Percentiles rank a stretch among this genome's conserved stretches.
Conservation (phyloP, 1,140 invertebrate species). For the Zaprionus ghesquierei region DNA sequence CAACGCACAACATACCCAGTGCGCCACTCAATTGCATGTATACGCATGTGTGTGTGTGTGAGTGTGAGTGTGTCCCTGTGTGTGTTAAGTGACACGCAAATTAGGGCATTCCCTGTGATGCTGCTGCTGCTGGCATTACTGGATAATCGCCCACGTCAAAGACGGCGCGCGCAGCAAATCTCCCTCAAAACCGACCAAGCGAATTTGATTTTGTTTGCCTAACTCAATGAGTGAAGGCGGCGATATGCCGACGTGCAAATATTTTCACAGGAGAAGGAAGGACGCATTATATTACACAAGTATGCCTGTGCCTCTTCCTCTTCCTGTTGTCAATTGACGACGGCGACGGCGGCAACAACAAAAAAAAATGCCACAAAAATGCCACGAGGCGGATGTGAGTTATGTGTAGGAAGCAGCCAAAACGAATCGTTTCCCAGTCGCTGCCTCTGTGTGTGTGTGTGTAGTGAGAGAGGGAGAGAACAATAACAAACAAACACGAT, state of each 20-base stretch:
- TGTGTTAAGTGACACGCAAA: constrained; percentile 41
- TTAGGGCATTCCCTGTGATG: constrained; percentile 18
- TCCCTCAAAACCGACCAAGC: neutral
- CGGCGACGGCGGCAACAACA: neutral
- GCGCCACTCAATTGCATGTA: constrained; percentile 34
- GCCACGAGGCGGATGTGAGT: constrained; percentile 55
- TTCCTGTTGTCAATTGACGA: constrained; percentile 23
- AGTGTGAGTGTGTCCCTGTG: constrained; percentile 20
- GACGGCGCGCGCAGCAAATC: constrained; percentile 15
- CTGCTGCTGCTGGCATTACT: too few species aligned
- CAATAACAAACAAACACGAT: constrained; percentile 51
- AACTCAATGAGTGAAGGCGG: constrained; percentile 45
- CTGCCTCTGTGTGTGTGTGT: neutral
- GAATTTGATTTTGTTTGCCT: constrained; percentile 51
- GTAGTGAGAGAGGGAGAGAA: constrained; percentile 5
- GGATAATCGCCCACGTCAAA: constrained; percentile 12
- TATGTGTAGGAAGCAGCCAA: constrained; percentile 55
- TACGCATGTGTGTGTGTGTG: neutral
- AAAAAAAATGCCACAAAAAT: constrained; percentile 49
- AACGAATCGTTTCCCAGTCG: constrained; percentile 45
- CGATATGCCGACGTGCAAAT: constrained; percentile 43
- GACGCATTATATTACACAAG: constrained; percentile 42
- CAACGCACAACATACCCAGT: neutral
- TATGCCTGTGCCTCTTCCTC: neutral
- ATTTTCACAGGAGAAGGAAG: constrained; percentile 24